Percentiles rank a stretch among this genome's conserved stretches.
phyloP scores from a whole-genome alignment of 2,113 vertebrate species.

The Tragulus kanchil region DNA sequence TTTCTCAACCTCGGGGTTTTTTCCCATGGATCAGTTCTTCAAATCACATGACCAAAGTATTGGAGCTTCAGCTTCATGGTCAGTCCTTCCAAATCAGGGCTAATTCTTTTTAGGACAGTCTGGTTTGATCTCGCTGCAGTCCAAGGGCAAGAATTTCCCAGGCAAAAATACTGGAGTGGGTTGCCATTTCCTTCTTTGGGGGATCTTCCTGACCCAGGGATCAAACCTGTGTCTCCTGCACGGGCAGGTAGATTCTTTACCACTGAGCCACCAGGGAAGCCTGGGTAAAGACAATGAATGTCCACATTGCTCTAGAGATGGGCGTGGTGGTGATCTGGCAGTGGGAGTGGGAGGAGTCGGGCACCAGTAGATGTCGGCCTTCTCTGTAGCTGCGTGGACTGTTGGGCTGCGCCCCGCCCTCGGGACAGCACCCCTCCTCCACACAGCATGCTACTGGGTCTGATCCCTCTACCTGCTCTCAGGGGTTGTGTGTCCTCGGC shows the following conservation, averaged over 20 bases:
- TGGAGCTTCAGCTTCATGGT: background rate
- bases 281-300: background rate
- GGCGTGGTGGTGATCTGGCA: accelerated
- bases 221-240: background rate
- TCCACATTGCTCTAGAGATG: background rate
- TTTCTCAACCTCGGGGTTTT: background rate
- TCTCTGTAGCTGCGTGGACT: background rate
- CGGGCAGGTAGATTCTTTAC: background rate
- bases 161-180: background rate
- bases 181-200: background rate
- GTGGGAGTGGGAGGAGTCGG: background rate
- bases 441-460: background rate
- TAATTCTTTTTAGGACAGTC: background rate
- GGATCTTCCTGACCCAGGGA: background rate
- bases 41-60: background rate
- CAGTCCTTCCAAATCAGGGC: background rate
- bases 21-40: background rate
- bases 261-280: accelerated
- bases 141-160: background rate
- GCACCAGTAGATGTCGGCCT: background rate
- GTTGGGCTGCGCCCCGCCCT: accelerated
- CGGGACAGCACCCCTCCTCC: accelerated
- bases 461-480: background rate
- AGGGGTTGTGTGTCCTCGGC: background rate
- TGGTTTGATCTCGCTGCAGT: background rate